These are phyloP conservation scores for Sebastes jordani DNA, from an alignment of 2,797 vertebrate species.

Conservation along the genomic window DNA sequence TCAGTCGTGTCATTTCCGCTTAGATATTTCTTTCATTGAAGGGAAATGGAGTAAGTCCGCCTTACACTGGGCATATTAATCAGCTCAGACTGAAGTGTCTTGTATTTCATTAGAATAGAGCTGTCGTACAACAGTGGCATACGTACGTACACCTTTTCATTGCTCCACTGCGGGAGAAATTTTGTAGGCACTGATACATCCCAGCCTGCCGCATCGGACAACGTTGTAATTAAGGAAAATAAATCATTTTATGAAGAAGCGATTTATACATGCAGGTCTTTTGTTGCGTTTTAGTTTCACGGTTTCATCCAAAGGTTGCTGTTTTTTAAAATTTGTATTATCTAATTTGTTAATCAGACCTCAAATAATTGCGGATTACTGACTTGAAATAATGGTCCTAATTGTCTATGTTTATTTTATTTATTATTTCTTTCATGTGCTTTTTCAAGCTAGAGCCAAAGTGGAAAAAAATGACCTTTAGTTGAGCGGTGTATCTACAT, in stretches of 20 bases:
- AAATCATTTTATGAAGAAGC: slow-evolving; percentile 3
- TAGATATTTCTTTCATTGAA: slow-evolving; percentile 35
- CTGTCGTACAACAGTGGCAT: slow-evolving; percentile 7
- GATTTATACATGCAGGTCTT: neutral
- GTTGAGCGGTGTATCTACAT: neutral
- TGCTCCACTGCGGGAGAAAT: slow-evolving; percentile 37
- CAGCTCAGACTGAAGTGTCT: slow-evolving; percentile 37
- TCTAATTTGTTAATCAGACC: neutral
- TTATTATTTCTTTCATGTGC: neutral
- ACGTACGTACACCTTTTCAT: neutral
- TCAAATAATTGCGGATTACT: slow-evolving; percentile 2
- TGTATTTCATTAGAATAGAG: slow-evolving; percentile 40
- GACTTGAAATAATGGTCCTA: neutral
- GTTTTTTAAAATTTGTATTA: neutral
- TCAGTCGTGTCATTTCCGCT: neutral
- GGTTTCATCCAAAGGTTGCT: neutral
- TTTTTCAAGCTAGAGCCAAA: slow-evolving; percentile 12
- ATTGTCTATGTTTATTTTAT: neutral
- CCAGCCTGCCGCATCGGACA: slow-evolving; percentile 4
- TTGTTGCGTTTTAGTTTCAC: slow-evolving; percentile 7
- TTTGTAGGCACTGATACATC: neutral
- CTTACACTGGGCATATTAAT: slow-evolving; percentile 45
- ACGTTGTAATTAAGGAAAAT: slow-evolving; percentile 10
- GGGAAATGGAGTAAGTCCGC: slow-evolving; percentile 25
- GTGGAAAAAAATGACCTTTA: neutral